These are phyloP conservation scores for Melieria omissa DNA, from an alignment of 2,888 invertebrate genomes.

Conservation along the genomic window DNA sequence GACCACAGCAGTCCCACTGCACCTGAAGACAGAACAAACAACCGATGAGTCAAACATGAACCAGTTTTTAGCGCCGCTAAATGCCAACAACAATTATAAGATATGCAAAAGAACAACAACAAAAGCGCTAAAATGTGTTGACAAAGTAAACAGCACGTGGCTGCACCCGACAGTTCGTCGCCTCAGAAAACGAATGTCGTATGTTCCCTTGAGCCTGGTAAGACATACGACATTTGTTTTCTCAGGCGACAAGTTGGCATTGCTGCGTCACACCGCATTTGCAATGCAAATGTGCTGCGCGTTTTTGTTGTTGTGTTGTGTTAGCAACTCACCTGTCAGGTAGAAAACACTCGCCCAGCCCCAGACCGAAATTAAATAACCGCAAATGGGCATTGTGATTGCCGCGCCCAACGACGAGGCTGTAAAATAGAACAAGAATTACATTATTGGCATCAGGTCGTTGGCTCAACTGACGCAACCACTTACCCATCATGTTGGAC, in stretches of 20 bases:
- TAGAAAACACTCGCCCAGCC: slow-evolving; percentile 95
- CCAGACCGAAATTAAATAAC: slow-evolving; percentile 80
- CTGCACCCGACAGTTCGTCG: too few relatives aligned
- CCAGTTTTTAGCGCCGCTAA: background rate
- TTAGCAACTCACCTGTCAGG: slow-evolving; percentile 73
- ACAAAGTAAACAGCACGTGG: too few relatives aligned
- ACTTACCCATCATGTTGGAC: slow-evolving; percentile 88
- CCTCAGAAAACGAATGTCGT: too few relatives aligned
- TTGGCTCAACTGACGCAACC: background rate
- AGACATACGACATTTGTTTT: too few relatives aligned
- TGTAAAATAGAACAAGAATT: slow-evolving; percentile 59
- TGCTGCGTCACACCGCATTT: background rate
- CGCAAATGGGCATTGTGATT: slow-evolving; percentile 87
- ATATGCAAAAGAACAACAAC: too few relatives aligned
- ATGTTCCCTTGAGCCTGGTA: too few relatives aligned
- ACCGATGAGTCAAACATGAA: background rate
- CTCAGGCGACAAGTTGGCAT: too few relatives aligned
- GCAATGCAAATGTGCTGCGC: background rate
- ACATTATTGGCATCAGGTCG: background rate
- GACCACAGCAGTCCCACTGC: slow-evolving; percentile 84
- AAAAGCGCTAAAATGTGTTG: too few relatives aligned
- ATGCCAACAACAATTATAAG: background rate
- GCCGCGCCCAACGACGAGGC: slow-evolving; percentile 93
- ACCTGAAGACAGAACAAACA: slow-evolving; percentile 63
- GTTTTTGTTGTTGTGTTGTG: slow-evolving; percentile 3